phyloP scores from a whole-genome alignment of 2,797 vertebrate species.

The Cryptoblepharus egeriae region DNA sequence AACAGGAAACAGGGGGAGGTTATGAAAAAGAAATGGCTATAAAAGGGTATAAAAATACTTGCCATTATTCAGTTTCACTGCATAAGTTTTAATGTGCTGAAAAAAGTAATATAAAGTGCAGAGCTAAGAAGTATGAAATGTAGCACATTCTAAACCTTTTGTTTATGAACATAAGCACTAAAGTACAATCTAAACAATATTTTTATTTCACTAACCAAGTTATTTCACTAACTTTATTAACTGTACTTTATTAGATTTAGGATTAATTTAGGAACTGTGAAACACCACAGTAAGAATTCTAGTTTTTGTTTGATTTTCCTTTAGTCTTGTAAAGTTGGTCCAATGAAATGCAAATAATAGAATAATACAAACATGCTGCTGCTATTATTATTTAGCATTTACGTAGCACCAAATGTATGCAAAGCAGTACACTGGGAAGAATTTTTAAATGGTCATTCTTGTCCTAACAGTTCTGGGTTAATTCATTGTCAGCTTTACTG shows the following conservation, averaged over 20 bases:
- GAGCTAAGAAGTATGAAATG: conserved; percentile 76
- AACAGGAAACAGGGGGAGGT: conserved; percentile 84
- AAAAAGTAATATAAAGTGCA: conserved; percentile 83
- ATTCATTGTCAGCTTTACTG: conserved; percentile 56
- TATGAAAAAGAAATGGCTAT: conserved; percentile 87
- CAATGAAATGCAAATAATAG: conserved; percentile 48
- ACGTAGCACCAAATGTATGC: neutral
- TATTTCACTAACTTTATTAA: conserved; percentile 60
- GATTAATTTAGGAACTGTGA: conserved; percentile 48
- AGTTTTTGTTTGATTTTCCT: conserved; percentile 40
- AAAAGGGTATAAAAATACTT: conserved; percentile 93
- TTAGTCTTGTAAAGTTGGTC: conserved; percentile 63
- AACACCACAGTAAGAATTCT: conserved; percentile 40
- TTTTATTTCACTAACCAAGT: conserved; percentile 49
- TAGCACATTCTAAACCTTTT: conserved; percentile 72
- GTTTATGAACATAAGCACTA: conserved; percentile 66
- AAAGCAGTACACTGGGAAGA: neutral
- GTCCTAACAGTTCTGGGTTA: conserved; percentile 57
- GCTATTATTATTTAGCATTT: conserved; percentile 25
- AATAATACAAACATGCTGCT: conserved; percentile 51
- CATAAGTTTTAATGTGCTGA: conserved; percentile 86
- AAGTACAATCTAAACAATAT: conserved; percentile 16
- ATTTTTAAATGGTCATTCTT: conserved; percentile 56
- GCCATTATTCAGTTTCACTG: conserved; percentile 92
- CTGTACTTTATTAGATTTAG: conserved; percentile 40